Base-by-base conservation (phyloP, 2,113 vertebrate species). In the Chionodraco myersi region DNA sequence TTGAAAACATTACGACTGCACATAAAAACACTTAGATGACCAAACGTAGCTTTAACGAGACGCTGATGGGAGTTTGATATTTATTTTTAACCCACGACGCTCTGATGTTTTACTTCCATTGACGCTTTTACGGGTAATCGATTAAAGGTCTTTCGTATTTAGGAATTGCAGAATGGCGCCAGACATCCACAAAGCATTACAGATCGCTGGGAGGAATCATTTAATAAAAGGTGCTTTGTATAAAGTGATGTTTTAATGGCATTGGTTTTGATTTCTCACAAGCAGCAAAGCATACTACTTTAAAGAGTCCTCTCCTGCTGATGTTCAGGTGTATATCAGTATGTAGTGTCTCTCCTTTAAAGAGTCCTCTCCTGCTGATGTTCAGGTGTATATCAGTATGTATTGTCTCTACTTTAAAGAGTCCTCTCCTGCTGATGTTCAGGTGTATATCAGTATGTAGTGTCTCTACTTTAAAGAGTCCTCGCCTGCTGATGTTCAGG, bases 71-170 rank as follows among this genome's bases (percentile, higher is more conserved):
- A 48, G 16, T 53, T 59, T 57, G 18, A 49, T 76, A 63, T 58
- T 51, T 30, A 72, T n/a, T 64, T 67, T 36, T 14, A 10, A 80
- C 23, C 23, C 58, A 69, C 56, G 58, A 16, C 44, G 61, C 26
- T 76, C 15, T 34, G 64, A 54, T 48, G 36, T 47, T 62, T 62
- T 14, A 8, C 60, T 83, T 76, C 75, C 47, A 51, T 80, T 69
- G 66, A 49, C 72, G 3, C 0, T 26, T 77, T 81, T 70, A 80
- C 77, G 47, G 62, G 71, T 65, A 84, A 71, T 71, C 72, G 52
- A 88, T 82, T 75, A 61, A 56, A 51, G 52, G 69, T n/a, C 52
- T 23, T 71, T 81, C 72, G 49, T 57, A 66, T 67, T 64, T 21
- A 56, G 65, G 57, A 70, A 74, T 48, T 59, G n/a, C 51, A 52